Evolutionary conservation across 2,888 invertebrate species (phyloP).

Genomic region (Cylloceria caligata): DNA sequence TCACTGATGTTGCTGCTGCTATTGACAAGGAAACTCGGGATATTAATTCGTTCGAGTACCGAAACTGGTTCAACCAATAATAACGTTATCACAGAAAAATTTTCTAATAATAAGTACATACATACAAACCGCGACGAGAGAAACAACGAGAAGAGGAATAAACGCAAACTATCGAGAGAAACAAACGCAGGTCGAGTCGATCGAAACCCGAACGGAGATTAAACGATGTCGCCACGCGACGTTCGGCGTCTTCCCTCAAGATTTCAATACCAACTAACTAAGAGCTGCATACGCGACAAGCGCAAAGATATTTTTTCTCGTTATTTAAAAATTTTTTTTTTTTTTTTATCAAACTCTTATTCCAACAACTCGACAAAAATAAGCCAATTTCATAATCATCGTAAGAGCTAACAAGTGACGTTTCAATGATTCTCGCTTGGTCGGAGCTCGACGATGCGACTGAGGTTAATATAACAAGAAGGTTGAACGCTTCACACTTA

Average conservation of each 20-base stretch:
- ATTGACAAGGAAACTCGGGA: constrained; percentile 13
- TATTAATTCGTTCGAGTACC: constrained; percentile 14
- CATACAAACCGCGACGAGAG: not conserved
- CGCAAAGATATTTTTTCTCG: constrained; percentile 25
- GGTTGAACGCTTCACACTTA: too few relatives aligned
- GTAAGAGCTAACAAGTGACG: constrained; percentile 49
- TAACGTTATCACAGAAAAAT: constrained; percentile 23
- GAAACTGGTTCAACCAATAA: constrained; percentile 32
- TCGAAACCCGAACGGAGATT: constrained; percentile 57
- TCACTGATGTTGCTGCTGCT: not conserved
- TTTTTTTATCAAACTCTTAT: constrained; percentile 48
- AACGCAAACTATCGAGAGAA: constrained; percentile 14
- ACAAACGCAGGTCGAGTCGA: constrained; percentile 27
- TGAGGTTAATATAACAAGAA: too few relatives aligned
- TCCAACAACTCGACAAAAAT: constrained; percentile 62
- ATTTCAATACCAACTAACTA: constrained; percentile 49
- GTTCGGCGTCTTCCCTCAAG: constrained; percentile 40
- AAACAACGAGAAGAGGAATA: not conserved
- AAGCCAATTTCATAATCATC: constrained; percentile 68
- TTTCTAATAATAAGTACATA: not conserved
- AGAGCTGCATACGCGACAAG: constrained; percentile 55
- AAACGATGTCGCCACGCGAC: constrained; percentile 52
- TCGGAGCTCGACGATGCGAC: not conserved
- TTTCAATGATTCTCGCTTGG: constrained; percentile 35
- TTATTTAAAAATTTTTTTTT: constrained; percentile 51